These are phyloP conservation scores for Cantharis nigra DNA, from an alignment of 2,888 invertebrate species.

Conservation along the genomic window DNA sequence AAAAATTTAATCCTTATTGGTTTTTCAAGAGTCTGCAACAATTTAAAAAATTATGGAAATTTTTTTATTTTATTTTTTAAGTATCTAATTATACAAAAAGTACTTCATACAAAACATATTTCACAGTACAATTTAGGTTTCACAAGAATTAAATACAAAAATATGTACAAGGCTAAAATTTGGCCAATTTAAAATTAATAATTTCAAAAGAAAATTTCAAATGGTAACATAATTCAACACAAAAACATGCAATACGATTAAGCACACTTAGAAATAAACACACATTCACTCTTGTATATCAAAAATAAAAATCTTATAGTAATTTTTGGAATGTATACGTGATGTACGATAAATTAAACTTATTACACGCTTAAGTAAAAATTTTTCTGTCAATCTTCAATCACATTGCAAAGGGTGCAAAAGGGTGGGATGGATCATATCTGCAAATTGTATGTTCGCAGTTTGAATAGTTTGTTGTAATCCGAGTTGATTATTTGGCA, in stretches of 20 bases:
- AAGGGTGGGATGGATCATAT: constrained; percentile 40
- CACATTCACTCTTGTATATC: constrained; percentile 6
- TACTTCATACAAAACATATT: not conserved
- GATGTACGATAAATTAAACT: not conserved
- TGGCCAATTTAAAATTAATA: not conserved
- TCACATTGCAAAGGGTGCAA: constrained; percentile 37
- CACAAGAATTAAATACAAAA: not conserved
- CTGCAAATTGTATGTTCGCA: constrained; percentile 41
- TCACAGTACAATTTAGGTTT: not conserved
- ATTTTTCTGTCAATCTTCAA: not conserved
- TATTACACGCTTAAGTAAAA: not conserved
- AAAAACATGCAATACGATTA: not conserved
- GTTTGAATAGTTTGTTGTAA: constrained; percentile 31
- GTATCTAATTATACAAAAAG: not conserved
- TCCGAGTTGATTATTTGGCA: constrained; percentile 40
- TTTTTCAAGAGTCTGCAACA: not conserved
- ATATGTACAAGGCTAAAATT: not conserved
- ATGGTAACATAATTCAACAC: not conserved
- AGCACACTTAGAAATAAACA: not conserved
- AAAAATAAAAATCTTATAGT: constrained; percentile 10
- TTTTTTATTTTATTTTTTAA: not conserved
- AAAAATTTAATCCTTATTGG: too few relatives aligned
- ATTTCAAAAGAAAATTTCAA: not conserved
- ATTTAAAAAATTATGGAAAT: not conserved
- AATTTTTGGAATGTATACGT: constrained; percentile 11